Conservation (phyloP, 2,888 invertebrate genomes). For the Melangyna quadrimaculata region DNA sequence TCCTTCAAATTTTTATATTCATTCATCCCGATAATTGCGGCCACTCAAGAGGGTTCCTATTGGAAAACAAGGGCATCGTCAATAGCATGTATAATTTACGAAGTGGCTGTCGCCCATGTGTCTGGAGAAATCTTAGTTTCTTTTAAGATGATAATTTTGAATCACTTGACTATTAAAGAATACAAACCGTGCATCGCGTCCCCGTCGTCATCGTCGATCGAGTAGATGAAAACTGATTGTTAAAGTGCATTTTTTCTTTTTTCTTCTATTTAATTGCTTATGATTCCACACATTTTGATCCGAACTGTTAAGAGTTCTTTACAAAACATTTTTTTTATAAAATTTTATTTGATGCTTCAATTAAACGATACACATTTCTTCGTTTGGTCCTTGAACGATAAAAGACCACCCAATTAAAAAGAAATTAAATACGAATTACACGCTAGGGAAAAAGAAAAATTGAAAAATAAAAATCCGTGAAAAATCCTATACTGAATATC, state of each 20-base stretch:
- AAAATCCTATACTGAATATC: constrained; percentile 15
- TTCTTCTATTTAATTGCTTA: not conserved
- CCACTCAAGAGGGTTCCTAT: constrained; percentile 62
- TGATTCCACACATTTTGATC: not conserved
- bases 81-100: constrained; percentile 18
- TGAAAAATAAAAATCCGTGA: constrained; percentile 27
- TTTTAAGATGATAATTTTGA: not conserved
- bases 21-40: constrained; percentile 58
- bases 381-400: not conserved
- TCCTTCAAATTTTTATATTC: constrained; percentile 11
- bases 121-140: constrained; percentile 42
- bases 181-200: not conserved
- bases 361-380: not conserved
- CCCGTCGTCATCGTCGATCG: not conserved
- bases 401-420: constrained; percentile 66
- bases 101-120: constrained; percentile 67
- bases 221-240: constrained; percentile 37
- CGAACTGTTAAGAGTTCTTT: constrained; percentile 6
- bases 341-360: constrained; percentile 18
- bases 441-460: constrained; percentile 12
- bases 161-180: constrained; percentile 43
- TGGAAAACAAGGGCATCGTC: constrained; percentile 47
- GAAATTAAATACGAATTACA: constrained; percentile 60
- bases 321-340: not conserved
- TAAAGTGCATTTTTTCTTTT: constrained; percentile 34